A percentile compares a stretch with the other conserved stretches of the same genome.
These are phyloP conservation scores for Diarsia mendica DNA, from an alignment of 2,888 invertebrate species.

Conservation along the genomic window DNA sequence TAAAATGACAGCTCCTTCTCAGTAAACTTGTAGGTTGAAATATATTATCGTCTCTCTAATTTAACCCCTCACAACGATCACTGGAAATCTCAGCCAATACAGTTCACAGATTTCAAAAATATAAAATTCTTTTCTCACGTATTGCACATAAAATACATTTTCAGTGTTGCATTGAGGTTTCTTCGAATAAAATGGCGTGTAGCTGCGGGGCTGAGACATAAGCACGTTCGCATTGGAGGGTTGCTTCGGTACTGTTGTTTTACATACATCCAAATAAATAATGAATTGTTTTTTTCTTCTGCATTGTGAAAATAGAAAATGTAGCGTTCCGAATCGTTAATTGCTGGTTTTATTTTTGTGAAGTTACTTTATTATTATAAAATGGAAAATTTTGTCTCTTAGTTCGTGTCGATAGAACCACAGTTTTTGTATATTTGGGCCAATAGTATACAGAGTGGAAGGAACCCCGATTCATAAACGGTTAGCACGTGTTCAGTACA, in stretches of 20 bases:
- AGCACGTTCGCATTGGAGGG: slow-evolving; percentile 35
- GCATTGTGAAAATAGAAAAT: not conserved
- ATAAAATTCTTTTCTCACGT: slow-evolving; percentile 50
- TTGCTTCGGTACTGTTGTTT: slow-evolving; percentile 22
- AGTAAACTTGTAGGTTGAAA: slow-evolving; percentile 13
- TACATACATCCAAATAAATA: slow-evolving; percentile 17
- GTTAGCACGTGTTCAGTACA: too few relatives aligned
- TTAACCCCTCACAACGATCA: slow-evolving; percentile 19
- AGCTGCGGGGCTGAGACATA: slow-evolving; percentile 14
- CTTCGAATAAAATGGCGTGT: slow-evolving; percentile 35
- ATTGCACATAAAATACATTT: slow-evolving; percentile 58
- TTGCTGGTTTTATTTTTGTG: not conserved
- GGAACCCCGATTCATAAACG: too few relatives aligned
- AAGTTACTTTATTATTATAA: not conserved
- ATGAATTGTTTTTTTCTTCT: not conserved
- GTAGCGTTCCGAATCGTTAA: not conserved
- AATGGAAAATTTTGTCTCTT: not conserved
- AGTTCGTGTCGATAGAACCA: not conserved
- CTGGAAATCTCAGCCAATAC: slow-evolving; percentile 40
- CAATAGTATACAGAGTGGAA: too few relatives aligned
- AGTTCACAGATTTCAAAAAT: slow-evolving; percentile 59
- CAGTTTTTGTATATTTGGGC: not conserved
- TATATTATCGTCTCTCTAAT: slow-evolving; percentile 31
- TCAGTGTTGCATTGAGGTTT: slow-evolving; percentile 50
- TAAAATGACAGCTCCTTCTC: not conserved